Conservation (phyloP, 1,140 invertebrate genomes). For the Laupala kohalensis region DNA sequence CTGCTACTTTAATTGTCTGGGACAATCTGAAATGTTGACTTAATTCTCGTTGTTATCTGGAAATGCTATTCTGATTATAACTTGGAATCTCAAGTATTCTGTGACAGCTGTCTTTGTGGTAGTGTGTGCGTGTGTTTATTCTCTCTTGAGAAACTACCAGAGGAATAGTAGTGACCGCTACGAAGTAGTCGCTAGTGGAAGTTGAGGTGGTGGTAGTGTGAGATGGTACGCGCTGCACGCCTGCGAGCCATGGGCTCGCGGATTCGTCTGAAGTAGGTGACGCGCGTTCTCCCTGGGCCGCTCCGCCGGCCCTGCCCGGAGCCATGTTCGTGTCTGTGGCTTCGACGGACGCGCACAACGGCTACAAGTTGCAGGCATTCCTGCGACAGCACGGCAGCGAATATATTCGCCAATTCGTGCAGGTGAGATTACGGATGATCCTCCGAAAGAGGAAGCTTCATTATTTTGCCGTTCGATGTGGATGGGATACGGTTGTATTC, state of each 20-base stretch:
- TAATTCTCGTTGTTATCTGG: too few species aligned
- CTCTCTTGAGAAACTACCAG: background rate
- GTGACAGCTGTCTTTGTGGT: background rate
- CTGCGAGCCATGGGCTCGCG: too few species aligned
- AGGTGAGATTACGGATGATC: too few species aligned
- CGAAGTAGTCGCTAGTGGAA: background rate
- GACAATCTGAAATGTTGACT: too few species aligned
- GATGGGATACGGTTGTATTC: too few species aligned
- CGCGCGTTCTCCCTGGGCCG: too few species aligned
- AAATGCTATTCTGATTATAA: too few species aligned
- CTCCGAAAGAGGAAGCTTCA: too few species aligned
- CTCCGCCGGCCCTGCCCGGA: background rate
- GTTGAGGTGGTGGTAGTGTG: background rate
- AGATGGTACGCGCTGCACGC: background rate
- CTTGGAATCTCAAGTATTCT: too few species aligned
- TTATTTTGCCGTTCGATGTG: too few species aligned
- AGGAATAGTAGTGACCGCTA: too few species aligned
- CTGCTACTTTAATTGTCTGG: too few species aligned
- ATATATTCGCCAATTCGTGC: background rate
- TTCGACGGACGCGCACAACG: background rate
- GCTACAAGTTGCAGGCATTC: background rate
- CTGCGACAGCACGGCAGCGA: background rate
- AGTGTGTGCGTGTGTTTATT: background rate
- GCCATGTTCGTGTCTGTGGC: background rate
- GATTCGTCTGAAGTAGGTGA: background rate